Evolutionary conservation across 92 coral and sea anemone genomes (phyloP), one percentile per base, ranked within the genome.

Genomic region (Metridium senile): DNA sequence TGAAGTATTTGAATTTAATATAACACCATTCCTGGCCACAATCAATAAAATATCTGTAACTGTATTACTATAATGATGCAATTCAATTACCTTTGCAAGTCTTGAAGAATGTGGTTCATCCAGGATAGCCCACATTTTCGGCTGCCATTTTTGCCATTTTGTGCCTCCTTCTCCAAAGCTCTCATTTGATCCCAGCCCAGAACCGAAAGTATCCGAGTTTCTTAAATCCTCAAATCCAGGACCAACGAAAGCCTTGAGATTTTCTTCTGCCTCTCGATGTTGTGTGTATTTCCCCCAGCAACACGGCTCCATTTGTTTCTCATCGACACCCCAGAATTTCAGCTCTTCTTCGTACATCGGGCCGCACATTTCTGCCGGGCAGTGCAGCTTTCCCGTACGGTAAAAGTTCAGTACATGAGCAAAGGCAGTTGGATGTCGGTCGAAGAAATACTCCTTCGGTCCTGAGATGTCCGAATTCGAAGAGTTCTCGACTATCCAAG

Each of bases 231-330:
- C 93, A 39, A 92, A 92, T 58, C 91, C 97, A 10, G 97, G 97
- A 9, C 97, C 97, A 11, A 92, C 97, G 33, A 92, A 92, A 16
- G 91, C 93, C 68, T 83, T 92, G n/a, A 92, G 78, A 56, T 92
- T 92, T 25, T 85, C 89, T 63, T 92, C 97, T 0, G 97, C 97
- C 39, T 92, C 97, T 16, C 97, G 86, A 45, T 92, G 97, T 27
- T 86, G 92, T 11, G 97, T 92, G 45, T 85, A 92, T 1, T 79
- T 85, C 17, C 94, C 93, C 97, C 97, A 92, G 64, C 97, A 92
- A 59, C 97, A 92, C 1, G 97, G 97, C 46, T 92, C 97, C 97
- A 92, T 92, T 70, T 92, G 97, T 29, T 92, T 89, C 28, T 92
- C 97, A 71, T 92, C 97, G 58, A 92, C 89, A 58, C 97, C 97